Evolutionary conservation across 2,888 invertebrate genomes (phyloP), one percentile per base, ranked within the genome.

Genomic region (Campopleginae sp.): DNA sequence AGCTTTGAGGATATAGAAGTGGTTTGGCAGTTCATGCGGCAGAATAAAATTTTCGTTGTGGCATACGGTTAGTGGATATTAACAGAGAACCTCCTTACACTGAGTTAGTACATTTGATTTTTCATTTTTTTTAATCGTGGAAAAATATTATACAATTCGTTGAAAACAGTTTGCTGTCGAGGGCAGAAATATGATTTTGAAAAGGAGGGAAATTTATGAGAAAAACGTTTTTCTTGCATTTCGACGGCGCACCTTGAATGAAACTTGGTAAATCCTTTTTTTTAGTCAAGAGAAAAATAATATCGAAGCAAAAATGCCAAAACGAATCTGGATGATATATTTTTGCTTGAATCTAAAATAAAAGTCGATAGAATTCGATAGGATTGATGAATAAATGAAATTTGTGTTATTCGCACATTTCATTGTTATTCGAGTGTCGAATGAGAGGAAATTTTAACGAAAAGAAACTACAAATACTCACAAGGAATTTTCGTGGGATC

Each of bases 381-480:
- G 58, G 58, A 58, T 58, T 27, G 14, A 58, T 14, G 27, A 27
- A 58, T 58, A 68, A 44, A 44, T 44, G 6, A 51, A 31, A 48
- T 54, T 54, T 27, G 14, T 58, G 23, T 27, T 27, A 8, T 58
- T 27, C 14, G 27, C 27, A 58, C 14, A 58, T 58, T 14, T 27
- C 27, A 12, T 46, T n/a, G 68, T 23, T 23, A 54, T 4, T 19
- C 33, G 10, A 33, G 1, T 33, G 46, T n/a, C 31, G 23, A 42
- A 51, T 10, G 3, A n/a, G 33, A 61, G 33, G 12, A 27, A 65
- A 61, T 33, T 12, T 10, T 58, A 44, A 74, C 4, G 38, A 71
- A 19, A 75, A 51, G 7, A 51, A 77, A 74, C 54, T 4, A 74
- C 75, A 58, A 76, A 82, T 85, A 85, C 85, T 85, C 85, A 85